Evolutionary conservation across 2,888 invertebrate species (phyloP), one percentile per base, ranked within the genome.

Genomic region (Drosophila sordidapex): DNA sequence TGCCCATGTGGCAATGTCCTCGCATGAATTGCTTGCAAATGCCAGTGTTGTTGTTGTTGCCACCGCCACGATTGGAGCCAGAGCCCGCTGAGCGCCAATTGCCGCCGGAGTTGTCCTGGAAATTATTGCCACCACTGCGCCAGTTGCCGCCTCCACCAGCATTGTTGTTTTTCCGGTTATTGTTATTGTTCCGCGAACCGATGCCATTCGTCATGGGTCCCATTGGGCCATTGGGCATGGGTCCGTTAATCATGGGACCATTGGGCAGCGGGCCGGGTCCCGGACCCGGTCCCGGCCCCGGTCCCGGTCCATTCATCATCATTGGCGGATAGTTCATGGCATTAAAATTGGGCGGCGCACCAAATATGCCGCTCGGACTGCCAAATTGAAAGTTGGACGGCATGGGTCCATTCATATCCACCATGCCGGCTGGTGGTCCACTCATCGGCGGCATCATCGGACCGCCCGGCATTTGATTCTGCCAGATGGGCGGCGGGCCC

Each of bases 1-100:
- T 96, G 64, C 97, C 97, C 91, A 96, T 95, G 59, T 97, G 94
- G 93, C 98, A 98, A 73, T 95, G 96, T 1, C 97, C 97, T 83
- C 96, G 95, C 91, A 96, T 96, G 89, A 96, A 96, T 91, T 97
- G 96, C 91, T 96, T 96, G 91, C 97, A 98, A 18, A 96, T 93
- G 57, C 94, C 93, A 87, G 81, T 89, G 49, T 77, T 74, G 54
- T 93, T 93, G 31, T 64, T 83, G 59, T 65, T 66, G 48, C 91
- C 91, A 11, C 90, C 88, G 21, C 93, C 92, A 54, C 87, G 89
- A 71, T 89, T 88, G 64, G 82, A 79, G 69, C 94, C 90, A 91
- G 95, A 93, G 83, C 93, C 94, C 88, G 94, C 90, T 91, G 94
- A 94, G 73, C 95, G 94, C 94, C 94, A 94, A 64, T 94, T 94